Evolutionary conservation across 1,140 invertebrate species (phyloP).

Genomic region (Drosophila albomicans): DNA sequence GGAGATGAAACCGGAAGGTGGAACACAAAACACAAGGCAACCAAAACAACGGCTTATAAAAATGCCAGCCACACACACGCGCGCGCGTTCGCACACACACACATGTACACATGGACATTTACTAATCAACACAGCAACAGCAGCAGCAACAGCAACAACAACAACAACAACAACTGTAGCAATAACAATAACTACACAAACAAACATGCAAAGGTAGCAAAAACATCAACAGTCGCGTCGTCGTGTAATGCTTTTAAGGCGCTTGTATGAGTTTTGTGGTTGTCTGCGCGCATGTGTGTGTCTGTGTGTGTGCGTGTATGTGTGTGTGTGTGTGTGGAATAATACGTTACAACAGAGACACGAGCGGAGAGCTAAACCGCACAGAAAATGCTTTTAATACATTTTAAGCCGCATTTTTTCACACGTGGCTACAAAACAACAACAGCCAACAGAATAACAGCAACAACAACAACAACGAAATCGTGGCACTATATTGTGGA

Average conservation of each 20-base stretch:
- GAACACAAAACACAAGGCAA: constrained; percentile 59
- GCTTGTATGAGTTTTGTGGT: constrained; percentile 49
- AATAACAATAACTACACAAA: constrained; percentile 60
- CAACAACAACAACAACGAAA: constrained; percentile 23
- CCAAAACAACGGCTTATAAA: constrained; percentile 69
- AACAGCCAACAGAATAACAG: constrained; percentile 10
- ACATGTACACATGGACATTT: constrained; percentile 57
- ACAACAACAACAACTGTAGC: constrained; percentile 29
- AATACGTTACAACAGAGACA: constrained; percentile 59
- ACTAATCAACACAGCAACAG: constrained; percentile 72
- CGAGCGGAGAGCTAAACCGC: constrained; percentile 35
- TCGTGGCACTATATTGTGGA: constrained; percentile 20
- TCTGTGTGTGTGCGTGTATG: constrained; percentile 2
- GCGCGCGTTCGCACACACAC: constrained; percentile 24
- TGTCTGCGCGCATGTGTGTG: background rate
- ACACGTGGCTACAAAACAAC: constrained; percentile 76
- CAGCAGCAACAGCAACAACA: constrained; percentile 10
- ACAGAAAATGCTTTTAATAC: constrained; percentile 80
- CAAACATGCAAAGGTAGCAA: constrained; percentile 59
- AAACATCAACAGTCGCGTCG: constrained; percentile 58
- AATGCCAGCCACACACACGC: constrained; percentile 33
- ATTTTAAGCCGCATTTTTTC: constrained; percentile 82
- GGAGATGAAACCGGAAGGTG: constrained; percentile 81
- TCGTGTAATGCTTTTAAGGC: constrained; percentile 62
- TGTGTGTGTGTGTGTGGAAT: constrained; percentile 53